Evolutionary conservation across 2,888 invertebrate genomes (phyloP), one percentile per base, ranked within the genome.

Genomic region (Morinoia aosen): DNA sequence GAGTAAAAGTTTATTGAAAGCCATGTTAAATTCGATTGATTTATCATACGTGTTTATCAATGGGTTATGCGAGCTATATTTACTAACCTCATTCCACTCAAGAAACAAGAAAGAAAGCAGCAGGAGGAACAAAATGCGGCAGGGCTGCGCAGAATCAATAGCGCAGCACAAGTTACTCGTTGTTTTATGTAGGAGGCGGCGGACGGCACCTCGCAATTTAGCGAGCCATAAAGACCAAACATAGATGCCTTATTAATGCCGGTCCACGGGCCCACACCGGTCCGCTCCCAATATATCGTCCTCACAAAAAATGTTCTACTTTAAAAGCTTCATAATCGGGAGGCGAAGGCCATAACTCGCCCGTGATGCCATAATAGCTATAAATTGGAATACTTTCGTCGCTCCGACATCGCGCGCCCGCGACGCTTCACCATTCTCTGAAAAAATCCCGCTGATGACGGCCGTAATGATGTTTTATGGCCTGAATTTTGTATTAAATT

Each of bases 221-320:
- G 25, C 8, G 76, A 16, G 76, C 76, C 76, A 33, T 76, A 76
- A 76, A 76, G 25, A 76, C 14, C 76, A 16, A 76, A 76, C 76
- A 76, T 33, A 33, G 25, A 76, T 76, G 76, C 25, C 76, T 76
- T 76, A 76, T 76, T 76, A 76, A 76, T 76, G 76, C 76, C 25
- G 76, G 25, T 25, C 76, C 76, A 76, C 76, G 76, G 76, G 25
- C 61, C 76, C 76, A 33, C 76, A 33, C 76, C 25, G 10, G 76
- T 61, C 76, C 76, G 76, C 76, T 76, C 76, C 61, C 76, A 33
- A 76, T 76, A 76, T 76, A 76, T 76, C 76, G 76, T 76, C 76
- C 76, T 19, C 16, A 76, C 76, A 76, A 76, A 76, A 76, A 76
- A 61, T 61, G 76, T 76, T 76, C 76, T 33, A 76, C 76, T 76